Base-by-base conservation (phyloP, 2,888 invertebrate genomes). In the Tiliacea citrago region DNA sequence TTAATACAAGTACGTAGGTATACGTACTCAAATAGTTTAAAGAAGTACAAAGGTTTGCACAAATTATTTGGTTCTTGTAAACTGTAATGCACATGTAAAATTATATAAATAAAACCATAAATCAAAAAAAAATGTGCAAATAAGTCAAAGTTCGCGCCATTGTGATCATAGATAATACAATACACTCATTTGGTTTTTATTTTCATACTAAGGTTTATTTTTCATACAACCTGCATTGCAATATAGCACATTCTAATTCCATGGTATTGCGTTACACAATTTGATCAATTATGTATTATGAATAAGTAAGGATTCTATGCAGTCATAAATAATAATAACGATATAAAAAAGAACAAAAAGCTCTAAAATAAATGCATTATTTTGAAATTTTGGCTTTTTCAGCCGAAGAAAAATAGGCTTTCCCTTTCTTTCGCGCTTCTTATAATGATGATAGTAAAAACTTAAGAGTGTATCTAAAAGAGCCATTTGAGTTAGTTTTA, bases 121-220 rank as follows among this genome's bases (percentile, higher is more conserved):
- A n/a, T 12, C 5, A 16, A 47, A 35, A 5, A 13, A 35, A 3
- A 6, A 7, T 8, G 8, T 6, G 12, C 49, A 47, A 49, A 18
- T 42, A 51, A 49, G 55, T 29, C 39, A 72, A 69, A 51, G 24
- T 47, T 51, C 51, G 47, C 57, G 47, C 35, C 65, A 62, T 61
- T 42, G 16, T 21, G 35, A 60, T 18, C 12, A 2, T 3, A 35
- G n/a, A n/a, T n/a, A n/a, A n/a, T n/a, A n/a, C n/a, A n/a, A n/a
- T n/a, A n/a, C n/a, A n/a, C n/a, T n/a, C 13, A 7, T 3, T 49
- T 42, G 21, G 35, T 68, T 70, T 63, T 67, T 60, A 16, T 12
- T 29, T 29, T 24, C 3, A 35, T 29, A 29, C 21, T 6, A 49
- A 5, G 12, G 7, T 24, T 42, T 7, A 18, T 2, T 53, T 66